Conservation (phyloP, 2,797 vertebrate species). For the Vespertilio murinus region DNA sequence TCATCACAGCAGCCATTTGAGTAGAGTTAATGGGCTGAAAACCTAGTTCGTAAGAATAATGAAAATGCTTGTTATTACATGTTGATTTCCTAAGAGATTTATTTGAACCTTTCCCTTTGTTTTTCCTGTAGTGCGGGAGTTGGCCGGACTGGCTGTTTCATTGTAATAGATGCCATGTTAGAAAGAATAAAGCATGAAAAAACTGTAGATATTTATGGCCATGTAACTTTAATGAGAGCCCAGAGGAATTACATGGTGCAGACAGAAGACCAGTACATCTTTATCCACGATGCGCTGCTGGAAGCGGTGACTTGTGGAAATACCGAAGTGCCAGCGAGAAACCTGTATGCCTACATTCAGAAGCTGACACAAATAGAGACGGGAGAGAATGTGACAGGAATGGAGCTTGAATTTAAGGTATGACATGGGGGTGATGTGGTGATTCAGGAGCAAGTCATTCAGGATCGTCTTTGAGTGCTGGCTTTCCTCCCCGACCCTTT, state of each 20-base stretch:
- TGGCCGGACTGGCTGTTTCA: conserved; percentile 98
- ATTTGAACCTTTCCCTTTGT: conserved; percentile 64
- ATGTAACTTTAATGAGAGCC: conserved; percentile 98
- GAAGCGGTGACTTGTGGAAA: conserved; percentile 99
- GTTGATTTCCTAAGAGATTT: neutral
- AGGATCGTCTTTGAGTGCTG: neutral
- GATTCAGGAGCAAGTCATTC: neutral
- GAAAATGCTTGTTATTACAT: neutral
- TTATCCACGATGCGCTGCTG: conserved; percentile 98
- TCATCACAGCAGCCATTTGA: neutral
- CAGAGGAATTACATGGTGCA: conserved; percentile 99
- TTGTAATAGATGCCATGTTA: conserved; percentile 99
- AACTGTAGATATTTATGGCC: conserved; percentile 99
- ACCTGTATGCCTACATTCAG: conserved; percentile 99
- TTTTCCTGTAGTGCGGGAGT: conserved; percentile 91
- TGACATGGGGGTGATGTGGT: neutral
- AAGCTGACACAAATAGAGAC: conserved; percentile 98
- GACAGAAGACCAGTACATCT: conserved; percentile 99
- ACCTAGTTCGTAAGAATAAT: neutral
- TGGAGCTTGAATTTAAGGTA: conserved; percentile 99
- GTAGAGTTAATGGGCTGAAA: neutral
- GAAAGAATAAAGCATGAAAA: conserved; percentile 99
- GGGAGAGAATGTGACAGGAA: conserved; percentile 98
- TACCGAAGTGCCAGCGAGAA: conserved; percentile 99
- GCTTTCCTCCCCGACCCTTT: conserved; percentile 9